A percentile compares a stretch with the other conserved stretches of the same genome.
Evolutionary conservation across 2,113 vertebrate genomes (phyloP).

Genomic region (Planiliza haematocheilus): DNA sequence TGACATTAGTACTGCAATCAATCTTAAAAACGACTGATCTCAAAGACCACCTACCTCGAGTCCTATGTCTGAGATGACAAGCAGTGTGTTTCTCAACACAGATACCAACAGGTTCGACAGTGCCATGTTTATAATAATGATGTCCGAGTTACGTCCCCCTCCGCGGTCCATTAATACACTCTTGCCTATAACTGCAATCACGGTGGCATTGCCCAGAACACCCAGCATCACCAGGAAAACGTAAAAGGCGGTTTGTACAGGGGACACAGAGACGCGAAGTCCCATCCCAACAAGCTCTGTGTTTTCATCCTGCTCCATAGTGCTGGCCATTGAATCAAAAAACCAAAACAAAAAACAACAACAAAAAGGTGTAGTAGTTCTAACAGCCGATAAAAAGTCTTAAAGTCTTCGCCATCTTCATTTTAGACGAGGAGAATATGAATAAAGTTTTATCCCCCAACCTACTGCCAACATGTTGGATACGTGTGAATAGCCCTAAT

Average conservation of each 20-base stretch:
- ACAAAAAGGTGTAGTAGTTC: neutral
- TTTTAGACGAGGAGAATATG: neutral
- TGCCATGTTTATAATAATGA: conserved; percentile 85
- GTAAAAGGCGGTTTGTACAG: conserved; percentile 69
- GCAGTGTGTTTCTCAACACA: conserved; percentile 76
- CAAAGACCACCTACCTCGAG: conserved; percentile 70
- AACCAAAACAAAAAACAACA: neutral
- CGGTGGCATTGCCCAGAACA: conserved; percentile 77
- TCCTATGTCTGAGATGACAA: conserved; percentile 80
- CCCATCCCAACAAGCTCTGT: conserved; percentile 57
- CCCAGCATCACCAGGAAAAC: conserved; percentile 79
- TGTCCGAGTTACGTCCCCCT: conserved; percentile 77
- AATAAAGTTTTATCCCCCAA: conserved; percentile 2
- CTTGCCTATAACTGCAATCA: conserved; percentile 78
- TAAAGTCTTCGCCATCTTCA: neutral
- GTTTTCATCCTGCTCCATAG: neutral
- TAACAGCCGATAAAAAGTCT: conserved; percentile 6
- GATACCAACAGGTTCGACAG: conserved; percentile 83
- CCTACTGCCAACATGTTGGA: neutral
- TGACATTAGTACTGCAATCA: neutral
- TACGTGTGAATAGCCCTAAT: neutral
- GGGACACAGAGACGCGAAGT: conserved; percentile 53
- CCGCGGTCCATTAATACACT: conserved; percentile 63
- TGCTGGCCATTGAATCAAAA: neutral
- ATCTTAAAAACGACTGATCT: neutral